Evolutionary conservation across 2,888 invertebrate genomes (phyloP).

Genomic region (Drepanosiphum platanoidis): DNA sequence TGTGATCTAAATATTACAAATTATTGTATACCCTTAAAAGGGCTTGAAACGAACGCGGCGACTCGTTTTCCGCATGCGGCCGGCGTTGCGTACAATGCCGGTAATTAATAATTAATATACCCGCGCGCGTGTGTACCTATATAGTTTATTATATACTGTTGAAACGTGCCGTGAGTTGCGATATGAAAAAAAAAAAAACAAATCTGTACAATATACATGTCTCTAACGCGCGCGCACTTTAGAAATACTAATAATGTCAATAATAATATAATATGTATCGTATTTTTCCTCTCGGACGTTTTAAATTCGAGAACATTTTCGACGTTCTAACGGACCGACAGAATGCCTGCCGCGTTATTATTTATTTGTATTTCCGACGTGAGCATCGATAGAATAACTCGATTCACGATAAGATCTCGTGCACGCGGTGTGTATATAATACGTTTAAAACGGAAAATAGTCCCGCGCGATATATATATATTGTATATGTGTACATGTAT

Average conservation of each 20-base stretch:
- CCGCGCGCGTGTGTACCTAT: too few species aligned
- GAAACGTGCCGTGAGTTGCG: too few species aligned
- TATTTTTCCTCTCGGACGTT: not conserved
- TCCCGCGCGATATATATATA: too few species aligned
- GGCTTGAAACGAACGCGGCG: not conserved
- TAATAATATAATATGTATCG: not conserved
- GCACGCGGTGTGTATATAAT: not conserved
- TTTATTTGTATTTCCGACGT: not conserved
- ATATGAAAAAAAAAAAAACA: too few species aligned
- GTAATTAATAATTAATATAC: too few species aligned
- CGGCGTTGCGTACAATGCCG: too few species aligned
- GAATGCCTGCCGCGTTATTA: not conserved
- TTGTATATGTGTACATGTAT: not conserved
- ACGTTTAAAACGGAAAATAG: not conserved
- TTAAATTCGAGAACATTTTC: not conserved
- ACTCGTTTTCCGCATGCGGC: not conserved
- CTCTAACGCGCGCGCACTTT: too few species aligned
- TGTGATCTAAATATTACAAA: not conserved
- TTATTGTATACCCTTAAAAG: not conserved
- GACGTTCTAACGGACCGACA: not conserved
- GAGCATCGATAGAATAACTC: not conserved
- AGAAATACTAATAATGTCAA: too few species aligned
- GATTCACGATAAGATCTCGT: not conserved
- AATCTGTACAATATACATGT: too few species aligned
- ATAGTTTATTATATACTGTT: too few species aligned